Evolutionary conservation across 2,888 invertebrate species (phyloP), one percentile per base, ranked within the genome.

Genomic region (Eledone cirrhosa): DNA sequence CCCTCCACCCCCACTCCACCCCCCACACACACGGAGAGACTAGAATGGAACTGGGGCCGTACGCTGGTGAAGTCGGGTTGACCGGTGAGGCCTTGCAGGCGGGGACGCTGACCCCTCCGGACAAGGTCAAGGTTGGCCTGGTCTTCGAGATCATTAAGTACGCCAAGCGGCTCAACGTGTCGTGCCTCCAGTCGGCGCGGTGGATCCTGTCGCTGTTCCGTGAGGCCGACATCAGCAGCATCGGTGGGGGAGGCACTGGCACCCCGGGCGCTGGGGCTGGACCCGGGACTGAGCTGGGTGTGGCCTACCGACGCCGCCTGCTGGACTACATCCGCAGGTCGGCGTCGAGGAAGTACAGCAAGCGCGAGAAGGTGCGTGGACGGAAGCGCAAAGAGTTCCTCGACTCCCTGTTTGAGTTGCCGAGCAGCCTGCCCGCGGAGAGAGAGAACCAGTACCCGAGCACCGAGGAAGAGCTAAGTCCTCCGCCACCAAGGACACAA

Each of bases 1-100:
- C n/a, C n/a, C n/a, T n/a, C n/a, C n/a, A n/a, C n/a, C n/a, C n/a
- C n/a, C n/a, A n/a, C n/a, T n/a, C n/a, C n/a, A n/a, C n/a, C n/a
- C n/a, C n/a, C n/a, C n/a, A n/a, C n/a, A n/a, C n/a, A n/a, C n/a
- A n/a, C n/a, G n/a, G 31, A 67, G 67, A 33, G 29, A 33, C 16
- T 67, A 67, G 33, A n/a, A 72, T n/a, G 72, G 72, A 72, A 72
- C 72, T 72, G 29, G 72, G 72, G 31, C 72, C 72, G 22, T 72
- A 72, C 7, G 69, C 69, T n/a, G 69, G 31, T 22, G 69, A 72
- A 41, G 41, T 72, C 31, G 69, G 69, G 29, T 31, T 72, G 41
- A 72, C 69, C 41, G 5, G 31, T 31, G 69, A 72, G 41, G 29
- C 69, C 31, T 72, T 72, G 69, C 33, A 72, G 22, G 29, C 69